Evolutionary conservation across 2,113 vertebrate genomes (phyloP), one percentile per base, ranked within the genome.

Genomic region (Nesospiza acunhae): DNA sequence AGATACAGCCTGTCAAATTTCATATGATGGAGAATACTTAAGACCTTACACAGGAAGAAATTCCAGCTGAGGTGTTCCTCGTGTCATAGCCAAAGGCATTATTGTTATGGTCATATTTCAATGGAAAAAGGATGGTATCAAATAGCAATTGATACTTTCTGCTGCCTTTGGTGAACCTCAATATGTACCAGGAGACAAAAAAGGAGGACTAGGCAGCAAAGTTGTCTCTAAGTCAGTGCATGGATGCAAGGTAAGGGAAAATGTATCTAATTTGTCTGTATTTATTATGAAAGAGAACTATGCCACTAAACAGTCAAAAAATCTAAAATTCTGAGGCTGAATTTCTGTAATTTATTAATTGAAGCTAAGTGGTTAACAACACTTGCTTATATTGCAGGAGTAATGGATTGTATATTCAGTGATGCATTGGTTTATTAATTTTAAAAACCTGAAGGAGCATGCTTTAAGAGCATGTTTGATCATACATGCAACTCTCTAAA

Each of bases 391-490:
- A 47, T 84, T 93, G 70, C 68, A 96, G 89, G 81, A 95, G 60
- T 91, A 95, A 89, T 1, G 4, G 78, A 85, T 78, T 90, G 39
- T 92, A 33, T 91, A 69, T 50, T 66, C 50, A 58, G 20, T 39
- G 64, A 81, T 95, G 66, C 58, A 50, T 83, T 97, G 55, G n/a
- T 96, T 91, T 76, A 53, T 91, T 75, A 28, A 56, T 93, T 85
- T 74, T 41, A 67, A 89, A 70, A 86, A 44, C 20, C 67, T 92
- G 84, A 87, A 95, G 41, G 63, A 82, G 79, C 87, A 82, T 97
- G 93, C 97, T 96, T 95, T 94, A 87, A 94, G 81, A 98, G 95
- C 97, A 52, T 97, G 94, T 91, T 92, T 94, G 66, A 86, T 91
- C 70, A 84, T 67, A 96, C 93, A 93, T 84, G 19, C 94, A 80